These are phyloP conservation scores for Sceloporus tristichus DNA, from an alignment of 2,113 vertebrate species.

Conservation along the genomic window DNA sequence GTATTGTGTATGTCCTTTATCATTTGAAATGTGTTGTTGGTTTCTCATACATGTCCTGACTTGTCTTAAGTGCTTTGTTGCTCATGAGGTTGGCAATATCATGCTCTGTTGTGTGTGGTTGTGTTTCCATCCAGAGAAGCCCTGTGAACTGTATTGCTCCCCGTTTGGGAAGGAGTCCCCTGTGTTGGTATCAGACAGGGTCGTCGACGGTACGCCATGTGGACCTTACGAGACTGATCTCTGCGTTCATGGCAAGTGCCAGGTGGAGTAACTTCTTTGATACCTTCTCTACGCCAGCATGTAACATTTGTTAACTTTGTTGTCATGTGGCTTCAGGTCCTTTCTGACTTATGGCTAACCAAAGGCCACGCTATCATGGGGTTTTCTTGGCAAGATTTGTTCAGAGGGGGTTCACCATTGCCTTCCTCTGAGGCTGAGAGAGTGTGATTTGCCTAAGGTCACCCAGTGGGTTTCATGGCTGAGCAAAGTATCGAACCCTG, in stretches of 20 bases:
- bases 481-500: no score
- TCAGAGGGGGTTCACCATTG: no score
- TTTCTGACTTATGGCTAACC: no score
- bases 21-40: not conserved
- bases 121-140: conserved; percentile 85
- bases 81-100: not conserved
- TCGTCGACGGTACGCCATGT: conserved; percentile 95
- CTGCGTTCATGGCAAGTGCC: conserved; percentile 94
- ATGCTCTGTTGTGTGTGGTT: not conserved
- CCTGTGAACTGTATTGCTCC: conserved; percentile 92
- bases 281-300: conserved; percentile 33
- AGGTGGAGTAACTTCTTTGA: conserved; percentile 81
- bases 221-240: conserved; percentile 94
- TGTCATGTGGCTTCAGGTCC: no score
- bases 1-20: no score
- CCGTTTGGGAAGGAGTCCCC: conserved; percentile 88
- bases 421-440: no score
- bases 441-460: no score
- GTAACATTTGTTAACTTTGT: not conserved
- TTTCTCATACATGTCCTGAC: not conserved
- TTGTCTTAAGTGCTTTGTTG: not conserved
- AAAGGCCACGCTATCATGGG: no score
- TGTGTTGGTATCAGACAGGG: conserved; percentile 87
- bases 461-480: no score
- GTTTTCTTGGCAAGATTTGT: no score